A percentile compares a stretch with the other conserved stretches of the same genome.
Conservation (phyloP, 2,888 invertebrate genomes). For the Acanthacorydalis orientalis region DNA sequence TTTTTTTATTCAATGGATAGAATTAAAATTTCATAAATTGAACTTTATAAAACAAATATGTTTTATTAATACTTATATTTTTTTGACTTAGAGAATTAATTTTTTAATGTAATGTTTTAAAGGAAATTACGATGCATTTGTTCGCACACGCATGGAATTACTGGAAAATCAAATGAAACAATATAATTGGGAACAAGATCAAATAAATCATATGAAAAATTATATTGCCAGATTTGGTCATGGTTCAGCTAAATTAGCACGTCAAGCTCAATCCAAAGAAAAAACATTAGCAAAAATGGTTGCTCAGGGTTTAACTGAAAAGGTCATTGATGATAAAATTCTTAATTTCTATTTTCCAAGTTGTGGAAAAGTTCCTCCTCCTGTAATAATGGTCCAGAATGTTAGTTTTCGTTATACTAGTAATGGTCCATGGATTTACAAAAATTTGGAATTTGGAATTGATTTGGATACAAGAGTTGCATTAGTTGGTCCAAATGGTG, state of each 20-base stretch:
- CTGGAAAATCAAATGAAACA: constrained; percentile 98
- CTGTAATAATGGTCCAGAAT: constrained; percentile 98
- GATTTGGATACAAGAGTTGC: constrained; percentile 93
- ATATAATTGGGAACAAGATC: constrained; percentile 99
- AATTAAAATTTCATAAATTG: too few relatives aligned
- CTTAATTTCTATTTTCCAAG: constrained; percentile 91
- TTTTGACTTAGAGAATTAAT: constrained; percentile 28
- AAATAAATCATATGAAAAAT: constrained; percentile 99
- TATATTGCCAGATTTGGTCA: constrained; percentile 99
- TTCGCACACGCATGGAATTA: constrained; percentile 82
- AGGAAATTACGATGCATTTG: constrained; percentile 86
- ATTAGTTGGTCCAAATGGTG: constrained; percentile 94
- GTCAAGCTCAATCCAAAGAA: constrained; percentile 99
- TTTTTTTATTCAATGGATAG: too few relatives aligned
- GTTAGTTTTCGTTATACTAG: constrained; percentile 91
- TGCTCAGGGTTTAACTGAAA: constrained; percentile 91
- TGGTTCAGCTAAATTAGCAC: constrained; percentile 93
- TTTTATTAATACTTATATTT: too few relatives aligned
- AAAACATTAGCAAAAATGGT: constrained; percentile 99
- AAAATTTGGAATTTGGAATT: constrained; percentile 95
- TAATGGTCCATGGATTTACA: constrained; percentile 79
- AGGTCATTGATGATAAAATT: constrained; percentile 77
- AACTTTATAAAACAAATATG: not conserved
- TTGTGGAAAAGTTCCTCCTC: constrained; percentile 94
- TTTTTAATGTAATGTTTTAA: not conserved